Percentiles rank a stretch among this genome's conserved stretches.
Conservation (phyloP, 64 coral and sea anemone genomes). For the Stichodactyla helianthus region DNA sequence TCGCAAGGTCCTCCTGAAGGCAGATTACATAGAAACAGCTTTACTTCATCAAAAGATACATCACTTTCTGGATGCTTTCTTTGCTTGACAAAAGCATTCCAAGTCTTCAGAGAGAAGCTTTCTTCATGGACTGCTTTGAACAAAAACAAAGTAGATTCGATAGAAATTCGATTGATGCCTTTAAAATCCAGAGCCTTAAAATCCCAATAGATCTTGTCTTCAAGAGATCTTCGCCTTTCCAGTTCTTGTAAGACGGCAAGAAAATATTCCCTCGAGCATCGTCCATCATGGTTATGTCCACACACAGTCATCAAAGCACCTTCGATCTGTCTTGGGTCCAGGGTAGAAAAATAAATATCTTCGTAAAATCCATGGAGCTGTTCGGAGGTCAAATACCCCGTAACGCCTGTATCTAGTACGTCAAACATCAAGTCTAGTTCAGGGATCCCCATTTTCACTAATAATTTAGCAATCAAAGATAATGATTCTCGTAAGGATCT, state of each 20-base stretch:
- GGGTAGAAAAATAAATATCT: constrained; percentile 54
- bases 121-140: constrained; percentile 95
- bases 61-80: constrained; percentile 46
- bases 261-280: constrained; percentile 63
- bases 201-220: constrained; percentile 95
- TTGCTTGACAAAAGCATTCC: constrained; percentile 71
- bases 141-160: constrained; percentile 83
- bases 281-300: constrained; percentile 58
- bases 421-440: constrained; percentile 94
- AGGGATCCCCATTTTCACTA: constrained; percentile 84
- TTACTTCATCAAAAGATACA: constrained; percentile 93
- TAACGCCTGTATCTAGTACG: constrained; percentile 72
- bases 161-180: constrained; percentile 77
- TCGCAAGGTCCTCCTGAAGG: constrained; percentile 67
- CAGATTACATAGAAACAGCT: constrained; percentile 88
- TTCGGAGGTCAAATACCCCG: constrained; percentile 66
- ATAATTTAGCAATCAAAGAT: background rate
- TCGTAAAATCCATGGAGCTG: constrained; percentile 88
- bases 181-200: constrained; percentile 86
- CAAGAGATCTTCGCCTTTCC: constrained; percentile 67
- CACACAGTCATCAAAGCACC: constrained; percentile 71
- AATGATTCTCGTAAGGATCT: background rate
- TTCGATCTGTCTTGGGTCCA: constrained; percentile 78
- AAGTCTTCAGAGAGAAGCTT: constrained; percentile 83
- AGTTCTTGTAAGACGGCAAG: constrained; percentile 69